Conservation (phyloP, 2,113 vertebrate genomes). For the Hiodon tergisus region DNA sequence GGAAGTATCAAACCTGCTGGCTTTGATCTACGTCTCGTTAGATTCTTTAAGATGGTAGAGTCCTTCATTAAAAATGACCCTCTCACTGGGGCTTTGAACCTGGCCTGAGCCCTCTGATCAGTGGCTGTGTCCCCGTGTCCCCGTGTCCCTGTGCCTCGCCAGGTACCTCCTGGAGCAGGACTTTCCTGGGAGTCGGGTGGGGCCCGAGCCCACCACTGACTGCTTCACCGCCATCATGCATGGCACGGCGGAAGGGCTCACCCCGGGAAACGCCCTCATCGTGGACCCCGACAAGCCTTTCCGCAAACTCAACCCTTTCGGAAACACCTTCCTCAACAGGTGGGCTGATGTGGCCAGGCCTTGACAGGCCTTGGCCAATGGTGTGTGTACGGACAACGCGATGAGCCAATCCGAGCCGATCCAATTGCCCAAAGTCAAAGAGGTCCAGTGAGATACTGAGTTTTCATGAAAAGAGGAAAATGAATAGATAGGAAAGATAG, state of each 20-base stretch:
- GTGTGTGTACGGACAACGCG: background rate
- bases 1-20: no score
- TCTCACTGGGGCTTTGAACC: background rate
- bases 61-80: background rate
- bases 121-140: conserved; percentile 16
- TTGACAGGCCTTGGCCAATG: background rate
- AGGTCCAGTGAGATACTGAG: background rate
- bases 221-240: conserved; percentile 93
- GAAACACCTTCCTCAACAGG: conserved; percentile 91
- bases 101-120: background rate
- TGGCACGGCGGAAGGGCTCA: conserved; percentile 70
- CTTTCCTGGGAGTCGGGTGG: conserved; percentile 80
- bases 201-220: conserved; percentile 88
- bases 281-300: conserved; percentile 90
- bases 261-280: conserved; percentile 84
- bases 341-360: conserved; percentile 39
- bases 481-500: conserved; percentile 29
- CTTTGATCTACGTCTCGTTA: no score
- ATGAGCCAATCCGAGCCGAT: background rate
- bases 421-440: background rate
- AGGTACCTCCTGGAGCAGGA: conserved; percentile 90
- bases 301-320: conserved; percentile 86
- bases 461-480: background rate
- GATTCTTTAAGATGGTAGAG: no score
- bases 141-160: background rate